These are phyloP conservation scores for Drosophila nr. perissopoda DNA, from an alignment of 2,888 invertebrate species.

Conservation along the genomic window DNA sequence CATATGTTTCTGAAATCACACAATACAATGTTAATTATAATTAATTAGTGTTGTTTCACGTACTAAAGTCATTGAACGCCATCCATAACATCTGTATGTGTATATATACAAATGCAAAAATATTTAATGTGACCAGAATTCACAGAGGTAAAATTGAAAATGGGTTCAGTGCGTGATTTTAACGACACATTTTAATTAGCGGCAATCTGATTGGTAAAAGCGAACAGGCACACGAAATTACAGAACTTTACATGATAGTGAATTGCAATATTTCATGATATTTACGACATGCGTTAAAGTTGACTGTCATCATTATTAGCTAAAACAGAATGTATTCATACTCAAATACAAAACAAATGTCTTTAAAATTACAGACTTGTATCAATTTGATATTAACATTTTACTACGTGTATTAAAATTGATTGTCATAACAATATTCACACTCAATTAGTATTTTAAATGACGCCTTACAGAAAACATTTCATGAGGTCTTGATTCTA, in stretches of 20 bases:
- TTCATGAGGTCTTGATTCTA: not conserved
- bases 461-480: not conserved
- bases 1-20: slow-evolving; percentile 89
- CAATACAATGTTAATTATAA: slow-evolving; percentile 39
- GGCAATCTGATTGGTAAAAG: slow-evolving; percentile 18
- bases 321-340: not conserved
- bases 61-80: slow-evolving; percentile 44
- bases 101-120: slow-evolving; percentile 1
- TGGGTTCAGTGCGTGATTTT: slow-evolving; percentile 14
- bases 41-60: slow-evolving; percentile 38
- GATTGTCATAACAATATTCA: not conserved
- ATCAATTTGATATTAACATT: not conserved
- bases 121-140: not conserved
- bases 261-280: not conserved
- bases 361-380: not conserved
- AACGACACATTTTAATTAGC: slow-evolving; percentile 24
- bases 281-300: not conserved
- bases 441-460: not conserved
- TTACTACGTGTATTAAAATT: not conserved
- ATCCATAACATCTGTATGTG: too few species aligned
- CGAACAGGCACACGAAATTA: not conserved
- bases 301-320: not conserved
- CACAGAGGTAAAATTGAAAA: slow-evolving; percentile 6
- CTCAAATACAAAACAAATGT: not conserved
- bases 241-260: not conserved